Base-by-base conservation (phyloP, 2,797 vertebrate species). In the Sebastes miniatus region DNA sequence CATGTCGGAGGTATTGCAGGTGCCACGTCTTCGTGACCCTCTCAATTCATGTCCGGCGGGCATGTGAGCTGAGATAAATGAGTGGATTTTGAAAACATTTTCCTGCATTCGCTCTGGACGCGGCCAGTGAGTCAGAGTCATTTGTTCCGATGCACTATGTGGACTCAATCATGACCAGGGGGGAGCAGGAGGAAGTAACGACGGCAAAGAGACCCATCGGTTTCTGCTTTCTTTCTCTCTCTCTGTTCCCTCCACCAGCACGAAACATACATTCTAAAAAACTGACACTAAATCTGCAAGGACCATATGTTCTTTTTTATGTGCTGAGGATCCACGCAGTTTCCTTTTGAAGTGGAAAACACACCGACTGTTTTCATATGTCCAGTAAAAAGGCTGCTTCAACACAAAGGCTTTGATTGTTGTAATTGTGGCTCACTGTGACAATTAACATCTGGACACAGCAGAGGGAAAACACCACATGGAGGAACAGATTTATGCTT, bases 361-460 rank as follows among this genome's bases (percentile, higher is more conserved):
- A 66, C 27, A 34, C 63, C 8, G 16, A 16, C 76, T 75, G 69
- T 82, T 81, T 90, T 74, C 52, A 76, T 83, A 73, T 76, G 83
- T 73, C 71, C 80, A 39, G 36, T 27, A 83, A 69, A 69, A 83
- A 83, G 43, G 68, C 78, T 64, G 47, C 50, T 16, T 2, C 76
- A 76, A 73, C 73, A 83, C 47, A 57, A 77, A 16, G 4, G 29
- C 82, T 84, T 86, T 87, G 83, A 88, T 88, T 85, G 71, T 70
- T 69, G 79, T 75, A 83, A 84, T 82, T 83, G 63, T 77, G 75
- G 61, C 74, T 85, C 8, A 10, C 64, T 75, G 80, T 83, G 76
- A 80, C 83, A 83, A 85, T 90, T 81, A 83, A 86, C 87, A 86
- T 86, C 74, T 82, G 81, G 80, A 88, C 78, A 66, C 61, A 73